Percentiles rank a stretch among this genome's conserved stretches.
Conservation (phyloP, 2,797 vertebrate species). For the Percopsis omiscomaycus region DNA sequence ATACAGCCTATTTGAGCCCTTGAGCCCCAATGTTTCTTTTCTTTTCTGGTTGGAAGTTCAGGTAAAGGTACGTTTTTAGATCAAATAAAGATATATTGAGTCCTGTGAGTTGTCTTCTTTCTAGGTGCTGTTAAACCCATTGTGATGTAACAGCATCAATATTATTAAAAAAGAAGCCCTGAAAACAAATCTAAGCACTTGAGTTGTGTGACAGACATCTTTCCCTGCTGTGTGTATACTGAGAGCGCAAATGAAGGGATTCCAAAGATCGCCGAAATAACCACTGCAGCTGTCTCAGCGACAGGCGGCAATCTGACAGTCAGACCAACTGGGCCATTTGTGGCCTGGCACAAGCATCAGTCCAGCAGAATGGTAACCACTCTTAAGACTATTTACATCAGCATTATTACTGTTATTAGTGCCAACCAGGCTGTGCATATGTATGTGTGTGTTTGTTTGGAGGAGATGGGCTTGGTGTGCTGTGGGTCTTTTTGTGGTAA, state of each 20-base stretch:
- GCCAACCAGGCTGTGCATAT: conserved; percentile 1
- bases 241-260: conserved; percentile 48
- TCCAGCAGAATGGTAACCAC: conserved; percentile 31
- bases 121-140: too few species aligned
- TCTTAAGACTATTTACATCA: conserved; percentile 33
- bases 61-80: too few species aligned
- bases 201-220: conserved; percentile 30
- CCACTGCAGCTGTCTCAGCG: conserved; percentile 56
- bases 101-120: too few species aligned
- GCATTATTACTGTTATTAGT: conserved; percentile 50
- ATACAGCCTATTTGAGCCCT: too few species aligned
- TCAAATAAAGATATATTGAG: too few species aligned
- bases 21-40: too few species aligned
- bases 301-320: conserved; percentile 40
- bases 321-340: conserved; percentile 24
- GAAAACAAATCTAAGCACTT: conserved; percentile 21
- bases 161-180: neutral
- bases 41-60: too few species aligned
- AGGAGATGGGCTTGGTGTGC: neutral
- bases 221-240: conserved; percentile 32
- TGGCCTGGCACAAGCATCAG: conserved; percentile 23
- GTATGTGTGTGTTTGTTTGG: neutral
- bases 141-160: neutral
- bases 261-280: conserved; percentile 61
- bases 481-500: neutral